phyloP scores from a whole-genome alignment of 2,113 vertebrate species.

The Laticauda colubrina region DNA sequence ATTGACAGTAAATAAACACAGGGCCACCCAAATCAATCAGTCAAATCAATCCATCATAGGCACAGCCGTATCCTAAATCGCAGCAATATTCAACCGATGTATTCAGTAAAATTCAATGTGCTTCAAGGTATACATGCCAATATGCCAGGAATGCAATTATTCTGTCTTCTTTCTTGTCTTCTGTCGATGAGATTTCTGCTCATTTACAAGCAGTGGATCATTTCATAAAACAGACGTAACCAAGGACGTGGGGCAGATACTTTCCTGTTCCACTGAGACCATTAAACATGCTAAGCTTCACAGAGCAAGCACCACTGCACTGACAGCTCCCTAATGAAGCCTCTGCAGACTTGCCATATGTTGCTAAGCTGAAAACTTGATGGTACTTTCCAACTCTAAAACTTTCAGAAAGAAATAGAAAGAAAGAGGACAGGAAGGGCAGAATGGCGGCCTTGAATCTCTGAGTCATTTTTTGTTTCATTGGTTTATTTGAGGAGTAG shows the following conservation, averaged over 20 bases:
- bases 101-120: background rate
- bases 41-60: background rate
- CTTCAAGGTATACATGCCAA: background rate
- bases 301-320: background rate
- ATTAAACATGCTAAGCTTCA: background rate
- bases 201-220: background rate
- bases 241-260: background rate
- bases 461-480: background rate
- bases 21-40: background rate
- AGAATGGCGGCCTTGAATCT: background rate
- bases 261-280: background rate
- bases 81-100: background rate
- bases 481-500: background rate
- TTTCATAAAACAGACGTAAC: background rate
- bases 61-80: background rate
- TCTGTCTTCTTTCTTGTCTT: background rate
- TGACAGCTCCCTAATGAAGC: slow-evolving; percentile 14
- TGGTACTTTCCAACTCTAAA: background rate
- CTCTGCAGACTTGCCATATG: slow-evolving; percentile 1
- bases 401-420: background rate
- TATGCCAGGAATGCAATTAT: background rate
- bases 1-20: background rate
- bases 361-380: background rate
- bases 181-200: background rate
- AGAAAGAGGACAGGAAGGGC: background rate